A percentile compares a stretch with the other conserved stretches of the same genome.
phyloP scores from a whole-genome alignment of 2,797 vertebrate genomes.

The Clarias laeviceps region DNA sequence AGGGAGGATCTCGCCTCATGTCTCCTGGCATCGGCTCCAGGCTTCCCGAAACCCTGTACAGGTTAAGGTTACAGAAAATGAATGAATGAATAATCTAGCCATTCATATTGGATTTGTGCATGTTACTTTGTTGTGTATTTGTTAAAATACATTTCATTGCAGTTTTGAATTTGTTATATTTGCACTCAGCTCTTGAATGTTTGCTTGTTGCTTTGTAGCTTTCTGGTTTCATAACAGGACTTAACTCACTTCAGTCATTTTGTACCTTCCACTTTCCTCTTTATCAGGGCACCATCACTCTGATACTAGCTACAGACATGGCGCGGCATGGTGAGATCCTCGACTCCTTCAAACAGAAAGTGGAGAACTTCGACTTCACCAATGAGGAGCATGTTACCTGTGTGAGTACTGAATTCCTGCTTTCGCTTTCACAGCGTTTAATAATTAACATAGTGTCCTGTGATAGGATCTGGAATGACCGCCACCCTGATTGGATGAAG shows the following conservation, averaged over 20 bases:
- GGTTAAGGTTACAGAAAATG: too few relatives aligned
- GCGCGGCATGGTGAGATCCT: slow-evolving; percentile 89
- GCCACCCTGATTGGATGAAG: background rate
- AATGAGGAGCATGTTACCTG: slow-evolving; percentile 87
- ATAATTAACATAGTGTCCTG: background rate
- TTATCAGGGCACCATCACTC: slow-evolving; percentile 85
- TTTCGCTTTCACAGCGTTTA: background rate
- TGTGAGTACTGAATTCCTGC: slow-evolving; percentile 69
- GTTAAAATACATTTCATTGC: background rate
- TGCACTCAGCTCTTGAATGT: background rate
- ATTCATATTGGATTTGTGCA: background rate
- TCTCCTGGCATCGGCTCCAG: too few relatives aligned
- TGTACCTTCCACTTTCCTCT: background rate
- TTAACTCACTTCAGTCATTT: background rate
- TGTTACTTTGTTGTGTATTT: background rate
- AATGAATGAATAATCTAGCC: background rate
- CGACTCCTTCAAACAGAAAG: slow-evolving; percentile 88
- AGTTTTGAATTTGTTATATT: background rate
- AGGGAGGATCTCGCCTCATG: too few relatives aligned
- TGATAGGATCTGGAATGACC: background rate
- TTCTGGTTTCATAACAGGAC: background rate
- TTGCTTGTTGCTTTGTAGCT: background rate
- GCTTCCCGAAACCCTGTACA: too few relatives aligned
- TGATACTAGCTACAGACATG: slow-evolving; percentile 95
- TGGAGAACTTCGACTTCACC: slow-evolving; percentile 85